Evolutionary conservation across 2,888 invertebrate genomes (phyloP), one percentile per base, ranked within the genome.

Genomic region (Athripsodes cinereus): DNA sequence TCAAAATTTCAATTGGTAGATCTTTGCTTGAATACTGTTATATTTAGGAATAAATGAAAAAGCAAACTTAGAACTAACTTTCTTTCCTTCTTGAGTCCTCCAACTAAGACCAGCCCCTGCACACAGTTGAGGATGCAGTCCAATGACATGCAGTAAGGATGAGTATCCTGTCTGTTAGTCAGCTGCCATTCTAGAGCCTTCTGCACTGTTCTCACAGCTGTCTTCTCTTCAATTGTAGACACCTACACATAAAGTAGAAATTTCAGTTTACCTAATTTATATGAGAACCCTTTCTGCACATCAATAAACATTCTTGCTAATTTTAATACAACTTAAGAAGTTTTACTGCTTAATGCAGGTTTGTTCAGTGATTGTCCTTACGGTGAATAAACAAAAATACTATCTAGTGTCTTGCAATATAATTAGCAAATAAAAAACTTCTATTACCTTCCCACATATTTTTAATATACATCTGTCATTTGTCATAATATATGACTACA

Each of bases 121-220:
- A 86, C 68, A 63, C 84, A 84, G 70, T 81, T 80, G 34, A 72
- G 74, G 51, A 79, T 73, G 55, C 81, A 78, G 64, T 91, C 90
- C 64, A 91, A 75, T 44, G 87, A 87, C 58, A 92, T 76, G 64
- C 85, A 83, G 72, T 88, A 89, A 0, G 90, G 88, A 74, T 89
- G 88, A 11, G 80, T 74, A 54, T 70, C 69, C 13, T 67, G 66
- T 55, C 69, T 68, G 34, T 71, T 66, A 20, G 69, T 69, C 2
- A 84, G 68, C 35, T 74, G 66, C 19, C 69, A 67, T 70, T 88
- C 89, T 22, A 83, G 74, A 18, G 75, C 71, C 67, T 78, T 76
- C 68, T 90, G 90, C 1, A 81, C 74, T 53, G 74, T 72, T 58
- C 76, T 77, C 57, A 87, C 65, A 11, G 82, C 73, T 22, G 72